Base-by-base conservation (phyloP, 2,797 vertebrate genomes). In the Esox masquinongy region DNA sequence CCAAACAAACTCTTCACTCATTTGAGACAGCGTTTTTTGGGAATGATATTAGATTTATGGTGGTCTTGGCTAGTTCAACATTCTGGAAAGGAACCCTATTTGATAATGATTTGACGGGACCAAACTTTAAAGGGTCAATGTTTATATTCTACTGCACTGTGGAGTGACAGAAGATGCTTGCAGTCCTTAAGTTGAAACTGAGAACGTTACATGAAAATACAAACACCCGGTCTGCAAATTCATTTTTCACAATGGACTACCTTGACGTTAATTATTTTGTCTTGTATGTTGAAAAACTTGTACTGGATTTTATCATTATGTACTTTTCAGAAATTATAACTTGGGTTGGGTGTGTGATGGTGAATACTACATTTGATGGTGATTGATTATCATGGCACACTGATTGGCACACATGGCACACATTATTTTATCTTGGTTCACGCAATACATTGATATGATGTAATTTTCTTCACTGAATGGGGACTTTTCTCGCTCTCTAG, bases 81-180 rank as follows among this genome's bases (percentile, higher is more conserved):
- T 77, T 77, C 69, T 24, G 22, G 22, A 79, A 64, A 81, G 68
- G 72, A 87, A 85, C 81, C 69, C 77, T 72, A 82, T 87, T 68
- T 84, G 73, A 83, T 43, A 31, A 31, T 31, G 29, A 31, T 31
- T 31, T 31, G 82, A 87, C 79, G 92, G 92, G 93, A 93, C 92
- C 93, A 93, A 94, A 90, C 80, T 83, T 63, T 84, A 80, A 67
- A 49, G 83, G 82, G 82, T 88, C 81, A 82, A 85, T 81, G 77
- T 61, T 88, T 63, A 72, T 19, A 63, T 81, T 56, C 36, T 82
- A 59, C 51, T 51, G 79, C 68, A 74, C 68, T 24, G 53, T 59
- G 56, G 59, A 72, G 34, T 47, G 64, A 59, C 3, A 12, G 8
- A 59, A 26, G 56, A 66, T 67, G 77, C 67, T 50, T 8, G 70